Evolutionary conservation across 2,113 vertebrate genomes (phyloP).

Genomic region (Protomyctophum bolini): DNA sequence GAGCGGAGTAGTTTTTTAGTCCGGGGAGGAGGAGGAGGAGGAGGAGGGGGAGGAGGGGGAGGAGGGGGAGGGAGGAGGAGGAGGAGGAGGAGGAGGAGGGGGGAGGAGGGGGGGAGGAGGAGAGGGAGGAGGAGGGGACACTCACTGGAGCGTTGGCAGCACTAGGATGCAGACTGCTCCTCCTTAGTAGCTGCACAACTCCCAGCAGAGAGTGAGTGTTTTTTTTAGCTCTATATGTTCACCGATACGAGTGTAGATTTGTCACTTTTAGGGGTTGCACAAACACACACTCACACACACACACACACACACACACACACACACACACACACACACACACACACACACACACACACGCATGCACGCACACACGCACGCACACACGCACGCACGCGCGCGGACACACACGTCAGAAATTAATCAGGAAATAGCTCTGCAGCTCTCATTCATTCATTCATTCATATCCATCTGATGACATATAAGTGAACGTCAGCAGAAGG

Average conservation of each 20-base stretch:
- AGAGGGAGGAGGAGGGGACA: no score
- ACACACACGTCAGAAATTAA: neutral
- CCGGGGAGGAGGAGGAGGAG: no score
- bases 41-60: no score
- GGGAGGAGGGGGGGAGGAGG: no score
- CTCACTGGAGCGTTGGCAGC: constrained; percentile 14
- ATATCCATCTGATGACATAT: constrained; percentile 6
- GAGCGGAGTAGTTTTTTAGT: constrained; percentile 26
- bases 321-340: constrained; percentile 1
- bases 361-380: neutral
- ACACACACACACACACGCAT: constrained; percentile 21
- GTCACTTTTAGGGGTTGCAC: neutral
- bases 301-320: neutral
- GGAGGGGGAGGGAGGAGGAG: no score
- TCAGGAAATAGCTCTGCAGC: neutral
- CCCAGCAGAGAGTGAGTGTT: constrained; percentile 13
- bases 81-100: no score
- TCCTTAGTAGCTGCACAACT: constrained; percentile 34
- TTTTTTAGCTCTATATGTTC: neutral
- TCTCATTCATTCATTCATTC: constrained; percentile 30
- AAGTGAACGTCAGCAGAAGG: constrained; percentile 26
- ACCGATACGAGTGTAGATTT: no score
- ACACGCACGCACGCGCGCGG: constrained; percentile 4
- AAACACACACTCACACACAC: neutral
- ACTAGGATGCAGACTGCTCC: constrained; percentile 4